Evolutionary conservation across 2,113 vertebrate genomes (phyloP), one percentile per base, ranked within the genome.

Genomic region (Saimiri boliviensis): DNA sequence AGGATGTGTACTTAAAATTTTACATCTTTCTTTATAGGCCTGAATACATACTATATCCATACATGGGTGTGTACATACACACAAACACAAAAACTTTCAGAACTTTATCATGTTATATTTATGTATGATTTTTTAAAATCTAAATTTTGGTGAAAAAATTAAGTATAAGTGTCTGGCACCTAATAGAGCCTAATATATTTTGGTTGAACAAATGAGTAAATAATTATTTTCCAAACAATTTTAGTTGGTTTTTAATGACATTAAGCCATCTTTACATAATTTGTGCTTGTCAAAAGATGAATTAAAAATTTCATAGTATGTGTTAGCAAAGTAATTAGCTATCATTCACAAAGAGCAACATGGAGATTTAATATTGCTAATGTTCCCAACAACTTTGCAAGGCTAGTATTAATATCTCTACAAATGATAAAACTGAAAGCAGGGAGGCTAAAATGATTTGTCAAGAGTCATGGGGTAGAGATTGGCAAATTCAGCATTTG

Each of bases 171-270:
- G 7, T 42, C 35, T 95, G 42, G 8, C 21, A 35, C 19, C 37
- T 91, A 63, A 47, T 11, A 40, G 52, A 90, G 13, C 14, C 27
- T 12, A 47, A 35, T 25, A 9, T 52, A 45, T 79, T 45, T 82
- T 71, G 70, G 19, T 52, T 82, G 27, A 63, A 83, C 84, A 79
- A 52, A 87, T 71, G 5, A 63, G 73, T 73, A 70, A 19, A 58
- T 83, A 52, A 49, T 8, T 35, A 73, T 87, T 94, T 63, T 89
- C 76, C 16, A 42, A 76, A 68, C 7, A 63, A 70, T 63, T 54
- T 52, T 21, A 94, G 20, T 85, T 73, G 23, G 58, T 81, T 81
- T 92, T 95, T 81, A 84, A 92, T 66, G 52, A 94, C 8, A 42
- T 71, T 12, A 93, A 89, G 0, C 27, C 8, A 10, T 60, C 47